Conservation (phyloP, 2,797 vertebrate species). For the Acomys russatus region DNA sequence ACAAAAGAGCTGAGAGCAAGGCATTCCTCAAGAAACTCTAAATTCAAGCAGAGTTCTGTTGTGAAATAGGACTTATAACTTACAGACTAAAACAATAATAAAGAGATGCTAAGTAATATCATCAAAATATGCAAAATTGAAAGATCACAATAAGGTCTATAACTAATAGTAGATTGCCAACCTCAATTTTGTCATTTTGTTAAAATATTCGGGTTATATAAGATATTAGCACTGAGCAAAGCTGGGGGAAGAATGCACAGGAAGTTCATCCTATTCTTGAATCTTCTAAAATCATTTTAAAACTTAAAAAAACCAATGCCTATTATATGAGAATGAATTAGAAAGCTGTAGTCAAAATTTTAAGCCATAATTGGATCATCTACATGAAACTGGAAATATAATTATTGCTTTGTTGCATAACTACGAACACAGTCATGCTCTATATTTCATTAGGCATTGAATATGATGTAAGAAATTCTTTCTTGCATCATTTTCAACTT, state of each 20-base stretch:
- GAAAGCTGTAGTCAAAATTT: conserved; percentile 16
- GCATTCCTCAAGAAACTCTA: conserved; percentile 7
- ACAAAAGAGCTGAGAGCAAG: conserved; percentile 21
- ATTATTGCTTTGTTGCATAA: not conserved
- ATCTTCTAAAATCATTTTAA: conserved; percentile 64
- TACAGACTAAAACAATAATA: conserved; percentile 38
- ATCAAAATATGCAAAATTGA: not conserved
- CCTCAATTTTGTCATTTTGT: conserved; percentile 40
- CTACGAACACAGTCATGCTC: not conserved
- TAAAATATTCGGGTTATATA: conserved; percentile 54
- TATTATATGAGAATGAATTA: not conserved
- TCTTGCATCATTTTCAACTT: not conserved
- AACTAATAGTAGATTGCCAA: not conserved
- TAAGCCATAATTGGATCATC: not conserved
- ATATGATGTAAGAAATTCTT: not conserved
- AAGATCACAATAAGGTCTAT: conserved; percentile 20
- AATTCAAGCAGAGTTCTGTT: conserved; percentile 23
- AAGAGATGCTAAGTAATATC: not conserved
- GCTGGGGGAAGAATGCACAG: not conserved
- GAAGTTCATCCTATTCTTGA: conserved; percentile 50
- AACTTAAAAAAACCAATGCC: not conserved
- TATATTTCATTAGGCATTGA: not conserved
- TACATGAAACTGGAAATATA: conserved; percentile 26
- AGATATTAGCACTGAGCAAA: not conserved
- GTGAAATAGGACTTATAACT: not conserved